Conservation (phyloP, 2,113 vertebrate genomes). For the Oreochromis spilurus region DNA sequence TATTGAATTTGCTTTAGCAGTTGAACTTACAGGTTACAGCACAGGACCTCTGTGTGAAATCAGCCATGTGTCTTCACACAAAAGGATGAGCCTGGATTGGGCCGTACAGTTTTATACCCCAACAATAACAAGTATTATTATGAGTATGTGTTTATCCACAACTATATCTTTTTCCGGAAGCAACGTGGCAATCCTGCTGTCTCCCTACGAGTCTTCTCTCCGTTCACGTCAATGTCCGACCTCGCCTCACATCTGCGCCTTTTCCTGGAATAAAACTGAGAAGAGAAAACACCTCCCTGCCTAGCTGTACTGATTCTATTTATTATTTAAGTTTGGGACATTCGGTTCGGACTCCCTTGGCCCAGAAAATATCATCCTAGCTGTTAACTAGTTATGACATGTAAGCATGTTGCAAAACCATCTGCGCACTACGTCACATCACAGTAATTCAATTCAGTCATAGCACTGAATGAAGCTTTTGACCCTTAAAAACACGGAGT, state of each 20-base stretch:
- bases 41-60: not conserved
- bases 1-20: not conserved
- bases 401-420: not conserved
- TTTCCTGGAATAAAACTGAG: not conserved
- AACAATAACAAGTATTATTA: not conserved
- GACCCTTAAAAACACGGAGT: not conserved
- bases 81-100: not conserved
- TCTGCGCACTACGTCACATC: fast-evolving
- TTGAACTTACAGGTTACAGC: not conserved
- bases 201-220: not conserved
- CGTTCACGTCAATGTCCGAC: not conserved
- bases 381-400: not conserved
- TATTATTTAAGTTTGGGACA: not conserved
- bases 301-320: not conserved
- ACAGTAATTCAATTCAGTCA: not conserved
- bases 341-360: not conserved
- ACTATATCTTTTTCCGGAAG: not conserved
- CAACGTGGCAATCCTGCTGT: not conserved
- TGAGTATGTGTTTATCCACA: not conserved
- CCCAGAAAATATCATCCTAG: not conserved
- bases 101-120: not conserved
- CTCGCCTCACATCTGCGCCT: not conserved
- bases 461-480: not conserved
- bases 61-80: not conserved
- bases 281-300: not conserved